Evolutionary conservation across 2,888 invertebrate species (phyloP).

Genomic region (Oscheius onirici): DNA sequence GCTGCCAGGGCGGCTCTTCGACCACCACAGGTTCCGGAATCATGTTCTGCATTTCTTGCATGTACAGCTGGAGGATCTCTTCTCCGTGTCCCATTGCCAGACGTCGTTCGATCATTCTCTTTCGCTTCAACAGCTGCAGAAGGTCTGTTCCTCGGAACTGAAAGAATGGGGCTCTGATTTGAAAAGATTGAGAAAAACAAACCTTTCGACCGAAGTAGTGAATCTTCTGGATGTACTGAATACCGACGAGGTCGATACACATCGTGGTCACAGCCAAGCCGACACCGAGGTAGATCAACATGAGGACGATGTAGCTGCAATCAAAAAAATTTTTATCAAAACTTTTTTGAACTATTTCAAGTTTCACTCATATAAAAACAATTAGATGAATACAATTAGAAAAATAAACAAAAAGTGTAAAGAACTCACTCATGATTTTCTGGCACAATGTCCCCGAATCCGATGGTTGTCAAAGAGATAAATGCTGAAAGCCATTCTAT

Average conservation of each 20-base stretch:
- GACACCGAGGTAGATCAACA: slow-evolving; percentile 71
- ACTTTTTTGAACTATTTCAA: no score
- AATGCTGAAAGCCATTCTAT: slow-evolving; percentile 56
- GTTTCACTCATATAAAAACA: no score
- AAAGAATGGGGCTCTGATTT: slow-evolving; percentile 10
- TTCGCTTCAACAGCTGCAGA: slow-evolving; percentile 68
- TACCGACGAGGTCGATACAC: slow-evolving; percentile 72
- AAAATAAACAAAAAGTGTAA: neutral
- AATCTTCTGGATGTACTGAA: slow-evolving; percentile 71
- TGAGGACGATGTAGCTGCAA: slow-evolving; percentile 69
- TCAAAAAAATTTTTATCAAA: no score
- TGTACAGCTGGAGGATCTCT: slow-evolving; percentile 64
- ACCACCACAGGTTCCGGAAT: slow-evolving; percentile 20
- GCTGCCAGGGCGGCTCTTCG: slow-evolving; percentile 19
- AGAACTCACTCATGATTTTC: slow-evolving; percentile 66
- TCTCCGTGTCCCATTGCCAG: slow-evolving; percentile 70
- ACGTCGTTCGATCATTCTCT: slow-evolving; percentile 67
- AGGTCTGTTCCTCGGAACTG: slow-evolving; percentile 71
- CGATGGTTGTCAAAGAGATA: slow-evolving; percentile 71
- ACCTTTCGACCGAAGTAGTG: slow-evolving; percentile 71
- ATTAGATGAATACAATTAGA: slow-evolving; percentile 8
- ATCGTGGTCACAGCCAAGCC: slow-evolving; percentile 72
- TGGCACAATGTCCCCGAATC: slow-evolving; percentile 70
- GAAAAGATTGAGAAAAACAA: neutral
- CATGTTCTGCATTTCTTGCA: slow-evolving; percentile 52